Conservation (phyloP, 2,113 vertebrate genomes). For the Oxyura jamaicensis region DNA sequence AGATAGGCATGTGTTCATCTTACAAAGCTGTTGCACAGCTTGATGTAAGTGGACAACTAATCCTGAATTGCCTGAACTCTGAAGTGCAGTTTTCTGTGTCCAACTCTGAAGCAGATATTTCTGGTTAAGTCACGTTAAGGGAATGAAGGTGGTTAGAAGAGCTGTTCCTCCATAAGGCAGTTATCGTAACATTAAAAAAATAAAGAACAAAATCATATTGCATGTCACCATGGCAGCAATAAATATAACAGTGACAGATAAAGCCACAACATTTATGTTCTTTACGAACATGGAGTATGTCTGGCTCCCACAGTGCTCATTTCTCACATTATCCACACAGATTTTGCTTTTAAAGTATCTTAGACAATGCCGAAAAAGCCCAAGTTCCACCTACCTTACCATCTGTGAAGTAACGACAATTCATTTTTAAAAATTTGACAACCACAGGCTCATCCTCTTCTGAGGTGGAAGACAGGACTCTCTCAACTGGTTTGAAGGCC, state of each 20-base stretch:
- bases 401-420: conserved; percentile 97
- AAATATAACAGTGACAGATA: background rate
- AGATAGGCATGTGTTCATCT: background rate
- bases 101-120: background rate
- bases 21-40: conserved; percentile 34
- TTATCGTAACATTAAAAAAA: background rate
- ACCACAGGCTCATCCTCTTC: conserved; percentile 90
- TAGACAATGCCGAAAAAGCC: background rate
- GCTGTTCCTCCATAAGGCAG: background rate
- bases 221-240: background rate
- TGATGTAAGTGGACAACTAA: conserved; percentile 18
- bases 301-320: background rate
- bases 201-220: background rate
- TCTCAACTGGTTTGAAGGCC: conserved; percentile 81
- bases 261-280: background rate
- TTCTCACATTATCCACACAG: background rate
- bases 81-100: background rate
- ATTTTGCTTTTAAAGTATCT: background rate
- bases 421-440: conserved; percentile 98
- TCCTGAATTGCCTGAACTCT: background rate
- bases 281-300: accelerated
- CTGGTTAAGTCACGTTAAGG: background rate
- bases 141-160: background rate
- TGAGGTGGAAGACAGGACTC: conserved; percentile 90
- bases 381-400: conserved; percentile 86